A percentile compares a stretch with the other conserved stretches of the same genome.
These are phyloP conservation scores for Sarcophaga subvicina DNA, from an alignment of 2,888 invertebrate genomes.

Conservation along the genomic window DNA sequence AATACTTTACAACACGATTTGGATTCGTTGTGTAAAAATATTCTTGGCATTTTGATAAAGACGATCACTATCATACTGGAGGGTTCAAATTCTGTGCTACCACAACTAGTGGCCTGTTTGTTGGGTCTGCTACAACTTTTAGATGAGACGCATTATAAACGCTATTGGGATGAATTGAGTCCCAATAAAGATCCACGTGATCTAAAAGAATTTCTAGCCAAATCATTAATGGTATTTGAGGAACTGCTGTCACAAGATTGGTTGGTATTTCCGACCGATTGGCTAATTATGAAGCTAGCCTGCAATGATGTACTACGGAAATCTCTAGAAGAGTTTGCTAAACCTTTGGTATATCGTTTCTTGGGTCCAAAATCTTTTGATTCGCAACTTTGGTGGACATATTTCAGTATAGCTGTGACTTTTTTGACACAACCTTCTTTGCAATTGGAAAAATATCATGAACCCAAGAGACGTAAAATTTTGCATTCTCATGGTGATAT, in stretches of 20 bases:
- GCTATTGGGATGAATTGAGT: conserved; percentile 91
- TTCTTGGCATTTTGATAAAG: conserved; percentile 92
- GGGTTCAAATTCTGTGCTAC: conserved; percentile 86
- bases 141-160: conserved; percentile 93
- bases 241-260: conserved; percentile 81
- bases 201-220: conserved; percentile 92
- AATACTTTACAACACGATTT: conserved; percentile 87
- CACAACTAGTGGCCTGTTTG: conserved; percentile 93
- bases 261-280: conserved; percentile 90
- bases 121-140: conserved; percentile 93
- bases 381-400: conserved; percentile 89
- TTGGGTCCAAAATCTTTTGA: conserved; percentile 89
- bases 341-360: conserved; percentile 92
- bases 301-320: conserved; percentile 93
- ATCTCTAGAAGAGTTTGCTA: conserved; percentile 93
- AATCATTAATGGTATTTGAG: conserved; percentile 86
- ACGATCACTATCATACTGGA: conserved; percentile 92
- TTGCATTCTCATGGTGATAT: conserved; percentile 92
- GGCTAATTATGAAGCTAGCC: conserved; percentile 94
- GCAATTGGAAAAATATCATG: conserved; percentile 91
- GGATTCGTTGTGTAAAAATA: conserved; percentile 90
- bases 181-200: conserved; percentile 87
- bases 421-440: conserved; percentile 91
- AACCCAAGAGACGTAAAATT: conserved; percentile 89
- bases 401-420: conserved; percentile 90